These are phyloP conservation scores for Minunthozetes semirufus DNA, from an alignment of 2,888 invertebrate species.

Conservation along the genomic window DNA sequence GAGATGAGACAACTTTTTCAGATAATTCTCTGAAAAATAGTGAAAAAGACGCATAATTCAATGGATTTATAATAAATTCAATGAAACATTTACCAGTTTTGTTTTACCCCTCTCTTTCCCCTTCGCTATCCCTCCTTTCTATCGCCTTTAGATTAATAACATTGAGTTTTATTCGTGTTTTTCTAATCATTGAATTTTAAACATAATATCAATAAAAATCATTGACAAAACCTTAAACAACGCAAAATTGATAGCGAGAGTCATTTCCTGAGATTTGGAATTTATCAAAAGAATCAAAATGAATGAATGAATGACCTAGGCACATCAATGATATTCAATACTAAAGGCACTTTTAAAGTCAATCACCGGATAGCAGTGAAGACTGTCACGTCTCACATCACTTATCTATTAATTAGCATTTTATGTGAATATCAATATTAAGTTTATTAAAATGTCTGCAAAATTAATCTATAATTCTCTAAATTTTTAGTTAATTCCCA, in stretches of 20 bases:
- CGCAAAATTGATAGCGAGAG: background rate
- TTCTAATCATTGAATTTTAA: constrained; percentile 9
- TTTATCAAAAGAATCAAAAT: background rate
- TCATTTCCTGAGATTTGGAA: background rate
- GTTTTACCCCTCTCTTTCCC: background rate
- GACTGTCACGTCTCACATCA: no score
- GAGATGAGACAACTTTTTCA: constrained; percentile 19
- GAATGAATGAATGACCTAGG: background rate
- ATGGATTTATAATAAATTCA: background rate
- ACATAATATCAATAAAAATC: constrained; percentile 22
- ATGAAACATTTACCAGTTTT: background rate
- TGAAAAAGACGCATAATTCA: background rate
- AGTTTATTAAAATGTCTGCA: no score
- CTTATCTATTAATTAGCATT: no score
- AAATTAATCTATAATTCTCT: no score
- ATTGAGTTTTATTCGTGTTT: constrained; percentile 3
- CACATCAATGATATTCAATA: background rate
- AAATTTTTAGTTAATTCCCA: no score
- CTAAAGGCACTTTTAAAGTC: background rate
- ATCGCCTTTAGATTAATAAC: background rate
- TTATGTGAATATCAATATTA: no score
- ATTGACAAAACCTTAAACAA: constrained; percentile 2
- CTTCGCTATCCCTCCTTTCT: background rate
- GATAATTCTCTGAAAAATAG: background rate
- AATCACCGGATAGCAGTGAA: no score